Evolutionary conservation across 2,113 vertebrate species (phyloP), one percentile per base, ranked within the genome.

Genomic region (Ellobius talpinus): DNA sequence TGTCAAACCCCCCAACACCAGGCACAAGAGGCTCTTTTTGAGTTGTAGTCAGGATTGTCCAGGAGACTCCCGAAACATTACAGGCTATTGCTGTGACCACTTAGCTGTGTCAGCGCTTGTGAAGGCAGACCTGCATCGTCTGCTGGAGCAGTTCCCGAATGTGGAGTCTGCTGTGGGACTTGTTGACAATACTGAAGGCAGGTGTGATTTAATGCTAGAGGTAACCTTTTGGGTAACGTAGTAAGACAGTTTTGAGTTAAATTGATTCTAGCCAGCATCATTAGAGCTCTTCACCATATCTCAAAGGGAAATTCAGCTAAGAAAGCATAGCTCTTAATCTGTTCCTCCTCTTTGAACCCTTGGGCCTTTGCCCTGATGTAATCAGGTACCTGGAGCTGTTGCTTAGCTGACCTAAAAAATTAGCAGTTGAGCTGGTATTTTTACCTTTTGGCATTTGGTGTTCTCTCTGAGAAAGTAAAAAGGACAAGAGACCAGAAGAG

Each of bases 391-490:
- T 90, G 58, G 24, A 55, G 47, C 86, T 72, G 58, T 58, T 58
- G 58, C 58, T 58, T 58, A 58, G 19, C 58, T 58, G 19, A 58
- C 19, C 58, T 21, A 58, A 21, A 58, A 21, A 58, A 21, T 21
- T 58, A 58, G 19, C 58, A 7, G 58, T 23, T 21, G 58, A 21
- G 19, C 58, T 58, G 58, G 58, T 58, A 58, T 58, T 21, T 58
- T 79, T 52, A 21, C 70, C 55, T 84, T 21, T 87, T 88, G 74
- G 52, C 76, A 85, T 73, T 90, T 87, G 73, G 4, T 81, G 73
- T 84, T 97, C 74, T 96, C 86, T 61, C 66, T 52, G 70, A 93
- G 77, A 91, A 87, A 42, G 36, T 76, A 21, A 0, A 91, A 94
- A 70, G 90, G 65, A 70, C 23, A 77, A 76, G 55, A 93, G 87